Base-by-base conservation (phyloP, 2,797 vertebrate genomes). In the Enteromius anoplus region DNA sequence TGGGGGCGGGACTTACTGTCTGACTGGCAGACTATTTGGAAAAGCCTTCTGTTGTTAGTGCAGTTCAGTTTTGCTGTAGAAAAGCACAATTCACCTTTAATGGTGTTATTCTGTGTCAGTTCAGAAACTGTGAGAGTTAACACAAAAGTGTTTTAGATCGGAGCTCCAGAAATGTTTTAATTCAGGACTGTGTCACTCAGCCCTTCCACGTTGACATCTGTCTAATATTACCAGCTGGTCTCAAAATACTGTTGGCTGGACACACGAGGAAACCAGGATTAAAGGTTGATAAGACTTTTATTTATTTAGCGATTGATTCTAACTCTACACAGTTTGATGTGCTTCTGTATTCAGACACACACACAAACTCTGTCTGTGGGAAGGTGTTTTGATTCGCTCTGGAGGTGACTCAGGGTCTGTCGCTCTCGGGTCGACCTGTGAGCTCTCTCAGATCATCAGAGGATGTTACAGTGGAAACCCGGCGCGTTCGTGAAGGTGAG, bases 401-500 rank as follows among this genome's bases (percentile, higher is more conserved):
- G 34, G 51, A 66, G 34, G 26, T 70, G 75, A 66, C 26, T 26
- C 26, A 26, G 26, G 26, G 26, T 26, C 26, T 26, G 26, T 26
- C 26, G 26, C 64, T 66, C 58, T 72, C 55, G 60, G 23, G 64
- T 70, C 86, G 81, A 83, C 83, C 78, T 78, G 65, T 60, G 66
- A 86, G 68, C 72, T 45, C 83, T 79, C 85, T 62, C 75, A n/a
- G 81, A 73, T 84, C 75, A 85, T 80, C 77, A 58, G 71, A 85
- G 78, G 71, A 78, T 86, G 78, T 86, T 85, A 82, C 77, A 86
- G 86, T 86, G 85, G 84, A 85, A 87, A 88, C 88, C 85, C 84
- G 83, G 72, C 85, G n/a, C 84, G 40, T 6, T 21, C 5, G 9
- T 73, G 71, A 72, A 77, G 45, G 55, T 32, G 77, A 77, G 82